phyloP scores from a whole-genome alignment of 2,888 invertebrate species.

The Nomada ruficornis region DNA sequence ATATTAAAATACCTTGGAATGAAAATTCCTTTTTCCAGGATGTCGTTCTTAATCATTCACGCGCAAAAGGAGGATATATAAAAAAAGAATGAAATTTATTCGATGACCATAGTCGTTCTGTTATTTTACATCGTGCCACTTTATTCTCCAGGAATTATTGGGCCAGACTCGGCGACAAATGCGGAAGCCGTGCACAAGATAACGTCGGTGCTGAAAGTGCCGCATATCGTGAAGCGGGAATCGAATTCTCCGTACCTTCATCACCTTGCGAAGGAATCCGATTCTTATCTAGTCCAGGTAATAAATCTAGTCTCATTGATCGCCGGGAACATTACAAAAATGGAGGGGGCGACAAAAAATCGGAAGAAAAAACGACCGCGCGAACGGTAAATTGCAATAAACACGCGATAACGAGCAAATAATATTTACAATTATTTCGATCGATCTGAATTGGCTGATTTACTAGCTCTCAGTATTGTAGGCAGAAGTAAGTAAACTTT shows the following conservation, averaged over 20 bases:
- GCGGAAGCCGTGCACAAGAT: conserved; percentile 81
- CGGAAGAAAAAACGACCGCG: not conserved
- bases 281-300: conserved; percentile 78
- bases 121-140: not conserved
- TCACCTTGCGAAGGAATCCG: conserved; percentile 77
- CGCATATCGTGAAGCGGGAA: conserved; percentile 78
- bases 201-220: conserved; percentile 81
- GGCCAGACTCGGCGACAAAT: conserved; percentile 80
- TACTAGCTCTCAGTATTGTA: too few relatives aligned
- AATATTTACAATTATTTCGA: too few relatives aligned
- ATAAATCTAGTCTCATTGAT: not conserved
- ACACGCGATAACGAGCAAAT: too few relatives aligned
- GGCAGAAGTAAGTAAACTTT: too few relatives aligned
- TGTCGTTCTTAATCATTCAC: too few relatives aligned
- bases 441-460: too few relatives aligned
- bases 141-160: conserved; percentile 80
- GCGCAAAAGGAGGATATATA: too few relatives aligned
- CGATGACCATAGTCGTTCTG: not conserved
- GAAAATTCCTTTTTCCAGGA: too few relatives aligned
- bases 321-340: not conserved
- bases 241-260: conserved; percentile 78
- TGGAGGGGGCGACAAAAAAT: too few relatives aligned
- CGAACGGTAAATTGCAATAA: too few relatives aligned
- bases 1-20: too few relatives aligned
- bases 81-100: too few relatives aligned